Percentiles rank a stretch among this genome's conserved stretches.
These are phyloP conservation scores for Gorsachius goisagi DNA, from an alignment of 2,113 vertebrate genomes.

Conservation along the genomic window DNA sequence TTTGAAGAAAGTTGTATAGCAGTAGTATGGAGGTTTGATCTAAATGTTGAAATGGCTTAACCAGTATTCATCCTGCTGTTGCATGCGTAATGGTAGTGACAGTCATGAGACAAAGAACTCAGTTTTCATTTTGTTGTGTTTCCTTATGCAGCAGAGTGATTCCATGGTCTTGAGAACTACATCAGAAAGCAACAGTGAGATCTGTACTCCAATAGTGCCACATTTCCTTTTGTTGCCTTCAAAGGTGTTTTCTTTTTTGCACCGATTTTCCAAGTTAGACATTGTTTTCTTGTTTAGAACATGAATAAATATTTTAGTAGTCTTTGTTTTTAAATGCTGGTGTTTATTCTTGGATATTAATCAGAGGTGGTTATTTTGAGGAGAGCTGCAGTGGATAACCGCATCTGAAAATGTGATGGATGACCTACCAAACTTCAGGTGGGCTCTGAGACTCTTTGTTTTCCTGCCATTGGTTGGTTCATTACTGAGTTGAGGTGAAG, in stretches of 20 bases:
- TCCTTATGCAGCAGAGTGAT: background rate
- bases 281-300: background rate
- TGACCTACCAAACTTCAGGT: background rate
- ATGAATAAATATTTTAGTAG: background rate
- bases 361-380: background rate
- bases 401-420: background rate
- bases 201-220: background rate
- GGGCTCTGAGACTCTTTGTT: background rate
- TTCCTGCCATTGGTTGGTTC: accelerated
- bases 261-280: background rate
- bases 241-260: background rate
- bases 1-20: background rate
- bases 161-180: background rate
- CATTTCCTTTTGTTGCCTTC: background rate
- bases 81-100: background rate
- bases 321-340: background rate
- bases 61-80: background rate
- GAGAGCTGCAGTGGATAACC: background rate
- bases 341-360: background rate
- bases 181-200: background rate
- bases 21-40: background rate
- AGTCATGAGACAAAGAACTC: background rate
- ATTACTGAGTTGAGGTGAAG: background rate
- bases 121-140: background rate
- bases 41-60: background rate